A percentile compares a stretch with the other conserved stretches of the same genome.
phyloP scores from a whole-genome alignment of 2,113 vertebrate species.

The Dasyornis broadbenti region DNA sequence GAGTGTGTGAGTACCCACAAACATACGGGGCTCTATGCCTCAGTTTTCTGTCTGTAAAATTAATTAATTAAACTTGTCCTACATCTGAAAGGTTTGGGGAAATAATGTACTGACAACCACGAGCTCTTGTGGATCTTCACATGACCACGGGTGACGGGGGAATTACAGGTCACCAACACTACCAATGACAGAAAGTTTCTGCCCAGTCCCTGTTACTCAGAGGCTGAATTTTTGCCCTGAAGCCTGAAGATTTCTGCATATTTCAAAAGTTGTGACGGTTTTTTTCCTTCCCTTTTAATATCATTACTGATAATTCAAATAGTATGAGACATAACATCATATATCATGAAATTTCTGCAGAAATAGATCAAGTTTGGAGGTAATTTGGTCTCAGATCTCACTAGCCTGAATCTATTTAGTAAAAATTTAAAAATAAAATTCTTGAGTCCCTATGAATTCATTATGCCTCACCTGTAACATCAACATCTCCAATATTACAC shows the following conservation, averaged over 20 bases:
- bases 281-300: not conserved
- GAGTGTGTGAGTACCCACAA: not conserved
- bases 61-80: not conserved
- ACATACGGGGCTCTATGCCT: accelerated
- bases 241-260: not conserved
- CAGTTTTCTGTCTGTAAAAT: not conserved
- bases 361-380: not conserved
- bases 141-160: not conserved
- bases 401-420: not conserved
- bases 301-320: not conserved
- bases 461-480: not conserved
- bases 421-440: not conserved
- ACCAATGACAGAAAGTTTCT: not conserved
- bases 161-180: not conserved
- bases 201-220: not conserved
- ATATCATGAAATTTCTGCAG: not conserved
- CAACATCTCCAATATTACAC: not conserved
- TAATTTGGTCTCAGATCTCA: not conserved
- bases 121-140: not conserved
- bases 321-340: not conserved
- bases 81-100: not conserved
- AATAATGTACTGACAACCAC: not conserved
- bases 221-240: not conserved
- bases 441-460: accelerated
- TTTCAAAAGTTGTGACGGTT: not conserved